Conservation (phyloP, 2,113 vertebrate genomes). For the Melospiza georgiana region DNA sequence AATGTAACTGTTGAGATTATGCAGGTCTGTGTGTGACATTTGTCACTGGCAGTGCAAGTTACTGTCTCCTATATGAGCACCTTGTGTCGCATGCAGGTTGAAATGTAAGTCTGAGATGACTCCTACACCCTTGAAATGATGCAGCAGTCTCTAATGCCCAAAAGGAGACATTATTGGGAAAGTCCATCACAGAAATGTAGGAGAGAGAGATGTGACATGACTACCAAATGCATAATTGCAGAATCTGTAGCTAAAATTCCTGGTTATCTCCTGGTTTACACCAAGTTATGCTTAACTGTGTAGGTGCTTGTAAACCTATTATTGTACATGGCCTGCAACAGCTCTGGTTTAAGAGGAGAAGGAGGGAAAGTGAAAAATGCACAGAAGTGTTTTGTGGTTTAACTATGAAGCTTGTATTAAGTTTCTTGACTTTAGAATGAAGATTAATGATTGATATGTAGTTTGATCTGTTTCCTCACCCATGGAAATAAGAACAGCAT, state of each 20-base stretch:
- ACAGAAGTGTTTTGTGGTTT: neutral
- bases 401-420: slow-evolving; percentile 1
- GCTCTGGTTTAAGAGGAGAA: neutral
- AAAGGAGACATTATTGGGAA: neutral
- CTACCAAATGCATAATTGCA: neutral
- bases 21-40: neutral
- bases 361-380: neutral
- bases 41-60: neutral
- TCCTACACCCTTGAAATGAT: neutral
- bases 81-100: neutral
- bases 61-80: neutral
- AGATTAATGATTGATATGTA: slow-evolving; percentile 24
- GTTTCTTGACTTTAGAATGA: slow-evolving; percentile 13
- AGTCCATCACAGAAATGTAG: neutral
- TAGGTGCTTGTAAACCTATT: neutral
- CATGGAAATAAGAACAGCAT: neutral
- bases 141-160: neutral
- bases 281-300: neutral
- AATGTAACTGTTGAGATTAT: neutral
- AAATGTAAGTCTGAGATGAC: neutral
- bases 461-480: slow-evolving; percentile 12
- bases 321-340: neutral
- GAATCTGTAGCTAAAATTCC: neutral
- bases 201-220: neutral
- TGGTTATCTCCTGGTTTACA: neutral